Evolutionary conservation across 2,888 invertebrate species (phyloP), one percentile per base, ranked within the genome.

Genomic region (Oligia strigilis): DNA sequence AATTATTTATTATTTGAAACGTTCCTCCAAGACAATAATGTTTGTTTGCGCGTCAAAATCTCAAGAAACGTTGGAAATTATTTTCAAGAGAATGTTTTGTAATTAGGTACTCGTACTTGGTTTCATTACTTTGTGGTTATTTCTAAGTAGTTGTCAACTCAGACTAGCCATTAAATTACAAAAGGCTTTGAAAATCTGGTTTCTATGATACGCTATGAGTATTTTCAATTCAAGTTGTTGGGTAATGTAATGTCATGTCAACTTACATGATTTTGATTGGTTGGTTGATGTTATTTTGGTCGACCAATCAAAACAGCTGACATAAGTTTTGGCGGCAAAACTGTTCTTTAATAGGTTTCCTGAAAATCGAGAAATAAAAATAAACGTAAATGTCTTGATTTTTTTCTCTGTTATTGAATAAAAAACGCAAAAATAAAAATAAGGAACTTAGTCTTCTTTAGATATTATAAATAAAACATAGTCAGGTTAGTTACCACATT

Each of bases 41-140:
- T 40, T 77, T 49, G 3, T 19, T 65, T 60, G n/a, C 9, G 8
- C 23, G 17, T 75, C 8, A 82, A 82, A 76, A 43, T 52, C 19
- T 5, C n/a, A 29, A 58, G 9, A 46, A 36, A 46, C 2, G 36
- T 19, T 49, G 17, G 8, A 64, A 55, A 55, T 81, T 13, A 49
- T 58, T 80, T 64, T 23, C 11, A 40, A 64, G 46, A 29, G 1
- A 69, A 29, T 52, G 70, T 65, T 65, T 73, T 17, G 36, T 84
- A 58, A n/a, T 70, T 69, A 40, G 40, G 40, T 23, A 49, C 49
- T 49, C 49, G 49, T 49, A 14, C 17, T 60, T 9, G 13, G 23
- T 19, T 23, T 46, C 49, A 29, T 49, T 58, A 43, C 40, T 82
- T 58, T 72, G 55, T 36, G 43, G 29, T 62, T 40, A 81, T 78